Evolutionary conservation across 1,140 invertebrate species (phyloP).

Genomic region (Rhizoglyphus robini): DNA sequence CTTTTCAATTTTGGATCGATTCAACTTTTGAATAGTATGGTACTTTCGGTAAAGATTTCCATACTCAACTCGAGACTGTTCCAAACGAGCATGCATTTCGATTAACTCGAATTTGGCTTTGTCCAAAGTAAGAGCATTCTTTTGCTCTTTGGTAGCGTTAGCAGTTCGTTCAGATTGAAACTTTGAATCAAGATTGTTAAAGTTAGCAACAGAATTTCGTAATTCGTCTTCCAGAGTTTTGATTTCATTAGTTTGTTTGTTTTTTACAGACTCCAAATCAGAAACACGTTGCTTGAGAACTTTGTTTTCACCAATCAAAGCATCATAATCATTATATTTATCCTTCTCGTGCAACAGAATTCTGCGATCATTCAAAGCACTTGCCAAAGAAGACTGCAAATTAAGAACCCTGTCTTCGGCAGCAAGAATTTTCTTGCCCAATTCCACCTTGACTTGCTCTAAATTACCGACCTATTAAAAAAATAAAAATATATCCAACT

Average conservation of each 20-base stretch:
- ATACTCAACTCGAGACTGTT: slow-evolving; percentile 3
- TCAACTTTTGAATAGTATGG: not conserved
- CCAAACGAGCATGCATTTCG: slow-evolving; percentile 14
- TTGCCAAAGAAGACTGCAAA: slow-evolving; percentile 6
- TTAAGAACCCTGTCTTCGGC: not conserved
- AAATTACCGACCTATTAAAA: not conserved
- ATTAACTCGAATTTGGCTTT: not conserved
- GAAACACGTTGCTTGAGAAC: not conserved
- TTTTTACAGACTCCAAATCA: not conserved
- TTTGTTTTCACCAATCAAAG: not conserved
- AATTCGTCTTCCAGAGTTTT: slow-evolving; percentile 15
- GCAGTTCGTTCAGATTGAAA: not conserved
- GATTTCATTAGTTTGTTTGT: not conserved
- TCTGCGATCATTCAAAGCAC: not conserved
- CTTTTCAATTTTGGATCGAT: not conserved
- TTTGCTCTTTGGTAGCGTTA: not conserved
- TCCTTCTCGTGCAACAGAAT: not conserved
- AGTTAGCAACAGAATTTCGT: not conserved
- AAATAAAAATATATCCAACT: not conserved
- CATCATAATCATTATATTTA: not conserved
- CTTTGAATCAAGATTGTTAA: slow-evolving; percentile 2
- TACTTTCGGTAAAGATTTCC: not conserved
- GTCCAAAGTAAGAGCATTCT: not conserved
- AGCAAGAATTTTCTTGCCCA: not conserved
- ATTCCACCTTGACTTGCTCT: not conserved